phyloP scores from a whole-genome alignment of 2,888 invertebrate species.

The Boloria euphrosyne region DNA sequence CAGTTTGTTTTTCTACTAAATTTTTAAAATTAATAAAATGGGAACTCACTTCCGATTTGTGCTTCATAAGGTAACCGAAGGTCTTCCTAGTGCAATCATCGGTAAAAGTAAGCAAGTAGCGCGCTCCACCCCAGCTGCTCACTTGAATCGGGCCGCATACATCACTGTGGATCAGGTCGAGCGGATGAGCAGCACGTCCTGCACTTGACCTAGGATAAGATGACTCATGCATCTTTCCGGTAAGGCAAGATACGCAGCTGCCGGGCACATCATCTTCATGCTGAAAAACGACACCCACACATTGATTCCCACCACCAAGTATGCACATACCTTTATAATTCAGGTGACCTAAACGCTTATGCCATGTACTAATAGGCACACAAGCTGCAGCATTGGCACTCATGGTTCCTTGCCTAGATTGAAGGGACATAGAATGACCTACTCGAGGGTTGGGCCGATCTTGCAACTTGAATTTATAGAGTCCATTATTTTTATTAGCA shows the following conservation, averaged over 20 bases:
- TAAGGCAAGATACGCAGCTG: neutral
- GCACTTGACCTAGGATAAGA: neutral
- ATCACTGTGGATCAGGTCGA: neutral
- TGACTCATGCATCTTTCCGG: conserved; percentile 3
- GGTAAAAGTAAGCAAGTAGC: conserved; percentile 8
- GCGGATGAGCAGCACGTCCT: conserved; percentile 1
- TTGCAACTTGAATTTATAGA: conserved; percentile 1
- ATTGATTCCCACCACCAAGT: neutral
- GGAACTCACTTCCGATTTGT: conserved; percentile 6
- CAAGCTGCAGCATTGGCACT: conserved; percentile 1
- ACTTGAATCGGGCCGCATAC: conserved; percentile 1
- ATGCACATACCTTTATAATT: neutral
- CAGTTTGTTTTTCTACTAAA: conserved; percentile 8
- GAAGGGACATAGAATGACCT: conserved; percentile 1
- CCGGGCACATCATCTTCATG: conserved; percentile 1
- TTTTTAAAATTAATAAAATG: conserved; percentile 8
- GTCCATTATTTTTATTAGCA: conserved; percentile 3
- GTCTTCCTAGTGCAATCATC: conserved; percentile 15
- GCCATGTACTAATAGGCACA: too few species aligned
- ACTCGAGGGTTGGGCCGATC: neutral
- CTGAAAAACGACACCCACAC: neutral
- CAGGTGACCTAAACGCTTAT: too few species aligned
- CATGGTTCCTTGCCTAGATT: conserved; percentile 1
- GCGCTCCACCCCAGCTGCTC: conserved; percentile 11
- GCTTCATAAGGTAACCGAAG: conserved; percentile 12